Base-by-base conservation (phyloP, 2,888 invertebrate species). In the Epinotia nisella region DNA sequence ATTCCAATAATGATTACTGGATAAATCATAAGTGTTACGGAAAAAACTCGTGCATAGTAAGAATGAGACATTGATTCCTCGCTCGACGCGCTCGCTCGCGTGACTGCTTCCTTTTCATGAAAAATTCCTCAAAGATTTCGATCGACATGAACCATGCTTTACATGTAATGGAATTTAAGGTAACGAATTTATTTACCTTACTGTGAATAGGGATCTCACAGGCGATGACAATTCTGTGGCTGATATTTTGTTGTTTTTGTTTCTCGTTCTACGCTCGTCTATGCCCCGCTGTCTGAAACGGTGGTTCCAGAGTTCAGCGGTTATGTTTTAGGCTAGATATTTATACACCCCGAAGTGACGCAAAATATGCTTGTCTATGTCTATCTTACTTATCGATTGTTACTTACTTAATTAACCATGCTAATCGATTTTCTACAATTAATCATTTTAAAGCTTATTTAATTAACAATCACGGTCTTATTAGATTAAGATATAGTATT, bases 71-170 rank as follows among this genome's bases (percentile, higher is more conserved):
- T 78, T 75, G 76, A 77, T 78, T 79, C 74, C 71, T 76, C 77
- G 79, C 78, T 76, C 79, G 76, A 70, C 74, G 78, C 74, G 41
- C 75, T 68, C 70, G 77, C 74, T 82, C 77, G 80, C 84, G 83
- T 83, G 82, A 80, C 80, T 75, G 78, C 79, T 85, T 86, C 83
- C 84, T 84, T 79, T 79, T 78, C 76, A 76, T 79, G 76, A 78
- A 80, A 80, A 74, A 73, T 68, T 55, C 66, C 66, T 39, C 39
- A 58, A 62, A 72, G 71, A 77, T 77, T 76, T 76, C 75, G 71
- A 70, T 75, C 65, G 74, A 75, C 65, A 74, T 74, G 64, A 75
- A 70, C 73, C 24, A 74, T 75, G 67, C 2, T 41, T 71, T 60
- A 41, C 59, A 29, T 67, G 64, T 60, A 51, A 66, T 39, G 53